Evolutionary conservation across 1,140 invertebrate species (phyloP), one percentile per base, ranked within the genome.

Genomic region (Lepidostoma basale): DNA sequence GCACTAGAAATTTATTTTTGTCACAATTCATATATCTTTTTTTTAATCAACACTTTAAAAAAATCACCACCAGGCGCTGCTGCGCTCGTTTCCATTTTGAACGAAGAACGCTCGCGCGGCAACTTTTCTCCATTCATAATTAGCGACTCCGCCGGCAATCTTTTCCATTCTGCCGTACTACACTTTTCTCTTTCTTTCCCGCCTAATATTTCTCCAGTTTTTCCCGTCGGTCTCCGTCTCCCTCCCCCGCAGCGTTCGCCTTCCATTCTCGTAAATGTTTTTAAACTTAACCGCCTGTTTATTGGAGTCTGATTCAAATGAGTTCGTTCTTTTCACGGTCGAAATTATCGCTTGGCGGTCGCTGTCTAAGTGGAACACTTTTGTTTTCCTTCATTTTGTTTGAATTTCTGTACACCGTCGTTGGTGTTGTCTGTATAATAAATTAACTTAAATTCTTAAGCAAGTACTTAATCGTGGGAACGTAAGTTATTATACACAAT

Each of bases 71-170:
- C 18, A 14, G 20, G 10, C 67, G 47, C 59, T 64, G 69, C 58
- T 72, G 70, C 10, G 23, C n/a, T 64, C 59, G 62, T 68, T 64
- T 64, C 44, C 69, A 58, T 52, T 60, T 64, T 56, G 62, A 59
- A 59, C 67, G 39, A 52, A 59, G 59, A 62, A 45, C 54, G 54
- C 52, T 22, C 47, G 66, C 65, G 66, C 49, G 69, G 59, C 70
- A 73, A 73, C 67, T 73, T 73, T 73, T 67, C 71, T 73, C 67
- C 71, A 73, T 73, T 73, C 71, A 73, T 73, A 73, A 73, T 73
- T 73, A 73, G 71, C 71, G 62, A 73, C 63, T 69, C 58, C 71
- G 71, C 45, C 71, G 71, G 67, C 71, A 73, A 69, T 73, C 71
- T 73, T 73, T 72, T 73, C 67, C 70, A 63, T 64, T 67, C 65